Evolutionary conservation across 23 tunicate species (phyloP), one percentile per base, ranked within the genome.

Genomic region (Oikopleura dioica): DNA sequence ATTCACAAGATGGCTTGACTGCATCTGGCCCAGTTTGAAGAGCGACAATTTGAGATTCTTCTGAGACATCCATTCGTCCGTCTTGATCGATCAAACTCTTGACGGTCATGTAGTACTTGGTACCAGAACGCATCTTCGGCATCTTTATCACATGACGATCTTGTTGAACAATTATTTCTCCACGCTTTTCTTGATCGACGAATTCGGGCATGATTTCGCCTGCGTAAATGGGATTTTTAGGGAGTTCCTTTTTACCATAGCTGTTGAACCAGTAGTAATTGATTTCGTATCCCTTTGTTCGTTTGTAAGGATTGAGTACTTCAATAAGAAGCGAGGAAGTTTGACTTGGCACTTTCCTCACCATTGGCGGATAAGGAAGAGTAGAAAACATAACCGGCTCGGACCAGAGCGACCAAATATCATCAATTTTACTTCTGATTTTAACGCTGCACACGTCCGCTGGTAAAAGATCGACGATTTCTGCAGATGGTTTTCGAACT

Each of bases 241-340:
- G 72, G 33, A 31, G 16, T 28, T 63, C 72, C 33, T 63, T 63
- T 63, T 63, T 23, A 2, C 72, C 72, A 23, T 63, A 2, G 26
- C 26, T 63, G 26, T 63, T 63, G 26, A 12, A 63, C 72, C 72
- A 63, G 33, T 63, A 63, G 26, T 63, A 63, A 63, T 63, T 23
- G 26, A 63, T 63, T 63, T 63, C 72, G 33, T 63, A 63, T 2
- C 72, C 72, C 33, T 63, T 63, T 63, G 72, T 63, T 23, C 26
- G 16, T 28, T 23, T 23, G 26, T 12, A 63, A 2, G 72, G 72
- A 31, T 63, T 63, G 26, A 63, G 26, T 12, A 63, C 33, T 28
- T 63, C 72, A 28, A 63, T 63, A 12, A 63, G 26, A 21, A 31
- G 30, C 33, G 72, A 63, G 4, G 72, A 63, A 5, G 72, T 12